phyloP scores from a whole-genome alignment of 2,113 vertebrate species.

The Tragelaphus buxtoni region DNA sequence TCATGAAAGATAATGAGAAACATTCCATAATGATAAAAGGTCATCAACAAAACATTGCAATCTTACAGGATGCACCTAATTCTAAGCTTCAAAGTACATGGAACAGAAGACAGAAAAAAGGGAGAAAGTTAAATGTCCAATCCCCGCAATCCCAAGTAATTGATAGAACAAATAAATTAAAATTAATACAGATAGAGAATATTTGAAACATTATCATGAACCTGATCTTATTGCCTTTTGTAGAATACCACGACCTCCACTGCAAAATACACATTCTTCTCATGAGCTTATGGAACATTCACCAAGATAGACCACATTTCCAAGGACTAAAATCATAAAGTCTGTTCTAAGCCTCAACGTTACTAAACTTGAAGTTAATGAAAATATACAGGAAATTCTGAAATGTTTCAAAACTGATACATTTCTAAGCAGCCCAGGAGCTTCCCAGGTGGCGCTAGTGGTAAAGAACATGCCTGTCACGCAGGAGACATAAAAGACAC shows the following conservation, averaged over 20 bases:
- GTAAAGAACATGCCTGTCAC: neutral
- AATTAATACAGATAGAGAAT: neutral
- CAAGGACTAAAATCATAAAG: neutral
- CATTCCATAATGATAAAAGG: neutral
- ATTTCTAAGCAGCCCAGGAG: neutral
- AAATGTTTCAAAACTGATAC: neutral
- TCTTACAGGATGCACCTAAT: neutral
- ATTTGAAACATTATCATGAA: neutral
- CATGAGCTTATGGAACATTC: neutral
- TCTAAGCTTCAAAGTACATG: neutral
- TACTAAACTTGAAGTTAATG: neutral
- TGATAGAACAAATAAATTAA: neutral
- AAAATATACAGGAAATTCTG: neutral
- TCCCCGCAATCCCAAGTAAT: neutral
- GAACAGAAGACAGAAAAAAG: neutral
- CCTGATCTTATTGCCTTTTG: neutral
- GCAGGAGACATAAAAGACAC: neutral
- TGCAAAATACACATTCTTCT: neutral
- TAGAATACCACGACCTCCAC: neutral
- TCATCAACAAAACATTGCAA: neutral
- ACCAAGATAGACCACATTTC: neutral
- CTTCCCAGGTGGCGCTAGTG: neutral
- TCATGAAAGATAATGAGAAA: neutral
- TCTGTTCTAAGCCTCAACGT: neutral
- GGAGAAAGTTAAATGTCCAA: neutral